Base-by-base conservation (phyloP, 1,140 invertebrate species). In the Sycobia sp. region DNA sequence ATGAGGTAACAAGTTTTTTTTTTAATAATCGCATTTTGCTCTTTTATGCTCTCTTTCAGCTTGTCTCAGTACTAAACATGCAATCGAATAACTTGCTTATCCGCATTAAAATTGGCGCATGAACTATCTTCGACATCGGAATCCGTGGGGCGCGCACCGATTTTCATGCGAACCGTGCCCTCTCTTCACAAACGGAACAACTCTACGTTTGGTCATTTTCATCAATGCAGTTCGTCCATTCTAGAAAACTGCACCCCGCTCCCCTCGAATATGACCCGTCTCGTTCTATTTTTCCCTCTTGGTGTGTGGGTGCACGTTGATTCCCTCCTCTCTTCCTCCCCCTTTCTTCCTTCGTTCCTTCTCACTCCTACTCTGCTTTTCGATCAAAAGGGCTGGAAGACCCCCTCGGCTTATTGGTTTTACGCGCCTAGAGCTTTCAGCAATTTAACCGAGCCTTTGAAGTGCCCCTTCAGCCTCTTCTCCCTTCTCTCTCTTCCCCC, bases 401-500 rank as follows among this genome's bases (percentile, higher is more conserved):
- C 32, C 27, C 39, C 54, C 59, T 59, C 41, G 43, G 69, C 71
- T 76, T 76, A 76, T 76, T 76, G 72, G 71, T 75, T 76, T 75
- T 71, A 67, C 67, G 51, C 61, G 46, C 57, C 34, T 29, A 16
- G 43, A 63, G 66, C 62, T 71, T 72, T 74, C 71, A 66, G 63
- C 61, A 68, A 65, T 71, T 71, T 70, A 58, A 49, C 36, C 60
- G 67, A 69, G 65, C 65, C 66, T 69, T 70, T 71, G 60, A 62
- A 55, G 50, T 62, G 23, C 32, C 51, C n/a, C 41, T 38, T 47
- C 29, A 11, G 0, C 41, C 7, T 20, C 11, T 18, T 14, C 27
- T n/a, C 27, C 25, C 36, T 39, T 22, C n/a, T 32, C 25, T 11
- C 10, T 55, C 22, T 36, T 16, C n/a, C 23, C 9, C 20, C n/a